Percentiles rank a stretch among this genome's conserved stretches.
Conservation (phyloP, 2,113 vertebrate genomes). For the Ascaphus truei region DNA sequence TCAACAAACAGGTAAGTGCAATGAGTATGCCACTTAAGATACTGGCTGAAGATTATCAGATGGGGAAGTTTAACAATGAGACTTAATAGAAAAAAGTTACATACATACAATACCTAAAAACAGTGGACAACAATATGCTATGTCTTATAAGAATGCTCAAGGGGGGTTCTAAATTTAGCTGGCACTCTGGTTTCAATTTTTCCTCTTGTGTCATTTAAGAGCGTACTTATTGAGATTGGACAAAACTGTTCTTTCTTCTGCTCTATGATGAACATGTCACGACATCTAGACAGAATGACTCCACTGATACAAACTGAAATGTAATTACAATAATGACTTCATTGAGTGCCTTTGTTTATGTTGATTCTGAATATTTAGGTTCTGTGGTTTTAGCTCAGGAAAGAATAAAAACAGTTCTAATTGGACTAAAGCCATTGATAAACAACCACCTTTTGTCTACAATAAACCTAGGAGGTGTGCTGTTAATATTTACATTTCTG, state of each 20-base stretch:
- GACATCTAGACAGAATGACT: conserved; percentile 32
- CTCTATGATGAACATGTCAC: conserved; percentile 25
- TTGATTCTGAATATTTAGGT: conserved; percentile 35
- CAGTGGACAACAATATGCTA: too few species aligned
- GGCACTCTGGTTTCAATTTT: conserved; percentile 22
- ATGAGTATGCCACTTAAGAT: conserved; percentile 8
- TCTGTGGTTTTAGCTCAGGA: conserved; percentile 32
- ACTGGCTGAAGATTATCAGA: conserved; percentile 18
- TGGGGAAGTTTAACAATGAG: conserved; percentile 27
- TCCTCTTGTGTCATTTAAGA: conserved; percentile 21
- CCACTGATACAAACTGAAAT: conserved; percentile 29
- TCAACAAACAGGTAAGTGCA: conserved; percentile 26
- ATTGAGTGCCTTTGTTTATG: conserved; percentile 33
- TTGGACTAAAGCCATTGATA: conserved; percentile 46
- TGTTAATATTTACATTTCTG: neutral
- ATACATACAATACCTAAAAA: neutral
- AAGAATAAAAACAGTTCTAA: conserved; percentile 47
- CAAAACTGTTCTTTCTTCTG: conserved; percentile 26
- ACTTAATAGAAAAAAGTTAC: conserved; percentile 22
- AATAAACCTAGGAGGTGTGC: neutral
- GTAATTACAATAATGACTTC: conserved; percentile 37
- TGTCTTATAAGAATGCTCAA: conserved; percentile 3
- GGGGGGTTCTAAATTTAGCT: conserved; percentile 6
- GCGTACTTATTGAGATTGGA: conserved; percentile 19
- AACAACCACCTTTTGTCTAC: conserved; percentile 44